Conservation (phyloP, 2,113 vertebrate species). For the Lipophrys pholis region DNA sequence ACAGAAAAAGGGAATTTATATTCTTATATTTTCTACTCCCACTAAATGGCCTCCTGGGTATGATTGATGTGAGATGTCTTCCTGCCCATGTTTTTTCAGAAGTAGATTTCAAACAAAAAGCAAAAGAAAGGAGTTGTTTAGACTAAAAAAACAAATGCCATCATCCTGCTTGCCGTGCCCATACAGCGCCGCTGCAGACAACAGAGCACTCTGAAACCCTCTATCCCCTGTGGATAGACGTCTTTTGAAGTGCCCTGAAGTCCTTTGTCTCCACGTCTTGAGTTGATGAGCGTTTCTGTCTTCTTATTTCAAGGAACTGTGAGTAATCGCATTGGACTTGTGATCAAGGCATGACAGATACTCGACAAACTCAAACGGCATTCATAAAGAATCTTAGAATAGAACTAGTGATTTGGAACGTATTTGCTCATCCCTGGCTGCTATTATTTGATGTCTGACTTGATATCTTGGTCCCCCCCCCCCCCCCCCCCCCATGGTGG, state of each 20-base stretch:
- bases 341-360: constrained; percentile 51
- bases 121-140: constrained; percentile 46
- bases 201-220: constrained; percentile 49
- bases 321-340: constrained; percentile 40
- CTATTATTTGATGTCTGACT: constrained; percentile 39
- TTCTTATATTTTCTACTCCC: constrained; percentile 25
- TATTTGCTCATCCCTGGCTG: constrained; percentile 33
- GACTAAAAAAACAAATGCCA: constrained; percentile 50
- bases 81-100: constrained; percentile 22
- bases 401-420: constrained; percentile 33
- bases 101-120: constrained; percentile 32
- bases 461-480: constrained; percentile 31
- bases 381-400: constrained; percentile 36
- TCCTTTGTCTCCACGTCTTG: constrained; percentile 56
- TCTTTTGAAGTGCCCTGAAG: constrained; percentile 63
- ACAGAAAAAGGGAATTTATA: background rate
- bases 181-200: constrained; percentile 45
- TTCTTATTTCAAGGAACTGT: constrained; percentile 46
- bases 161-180: constrained; percentile 38
- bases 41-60: constrained; percentile 19
- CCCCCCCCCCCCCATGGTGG: constrained; percentile 16
- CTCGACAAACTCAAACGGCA: constrained; percentile 19
- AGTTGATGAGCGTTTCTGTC: constrained; percentile 64
- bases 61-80: constrained; percentile 44
- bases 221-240: constrained; percentile 34